Percentiles rank a stretch among this genome's conserved stretches.
Conservation (phyloP, 1,140 invertebrate genomes). For the Pectinophora gossypiella region DNA sequence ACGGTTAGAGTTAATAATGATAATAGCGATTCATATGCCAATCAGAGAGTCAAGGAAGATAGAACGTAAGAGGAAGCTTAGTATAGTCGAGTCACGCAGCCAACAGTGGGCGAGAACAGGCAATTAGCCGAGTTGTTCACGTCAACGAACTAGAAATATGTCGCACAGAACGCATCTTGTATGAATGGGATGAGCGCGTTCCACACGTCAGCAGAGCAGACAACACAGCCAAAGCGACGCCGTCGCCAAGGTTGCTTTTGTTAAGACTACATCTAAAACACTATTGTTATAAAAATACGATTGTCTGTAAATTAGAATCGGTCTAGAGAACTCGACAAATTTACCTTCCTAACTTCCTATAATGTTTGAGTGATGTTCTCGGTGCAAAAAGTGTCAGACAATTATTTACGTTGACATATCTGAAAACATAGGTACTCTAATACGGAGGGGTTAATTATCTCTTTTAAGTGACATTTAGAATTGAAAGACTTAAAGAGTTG, state of each 20-base stretch:
- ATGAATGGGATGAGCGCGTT: conserved; percentile 37
- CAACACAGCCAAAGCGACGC: conserved; percentile 28
- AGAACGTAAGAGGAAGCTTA: conserved; percentile 38
- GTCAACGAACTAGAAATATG: conserved; percentile 54
- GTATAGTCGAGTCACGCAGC: conserved; percentile 41
- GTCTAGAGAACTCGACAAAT: too few species aligned
- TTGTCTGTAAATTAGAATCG: too few species aligned
- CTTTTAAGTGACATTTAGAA: too few species aligned
- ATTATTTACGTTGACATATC: too few species aligned
- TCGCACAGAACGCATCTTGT: conserved; percentile 27
- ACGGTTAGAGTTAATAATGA: conserved; percentile 29
- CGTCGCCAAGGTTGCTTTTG: conserved; percentile 19
- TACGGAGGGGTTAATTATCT: too few species aligned
- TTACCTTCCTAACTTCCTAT: too few species aligned
- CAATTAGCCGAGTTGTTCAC: conserved; percentile 47
- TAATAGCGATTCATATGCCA: conserved; percentile 46
- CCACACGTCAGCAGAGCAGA: conserved; percentile 20
- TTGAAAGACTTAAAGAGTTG: too few species aligned
- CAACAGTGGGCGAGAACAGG: conserved; percentile 48
- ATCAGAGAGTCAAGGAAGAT: conserved; percentile 40
- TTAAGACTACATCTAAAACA: too few species aligned
- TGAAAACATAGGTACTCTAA: too few species aligned
- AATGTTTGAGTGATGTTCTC: too few species aligned
- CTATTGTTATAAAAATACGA: too few species aligned
- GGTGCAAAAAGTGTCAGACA: too few species aligned